Conservation (phyloP, 2,797 vertebrate genomes). For the Sylvilagus floridanus region DNA sequence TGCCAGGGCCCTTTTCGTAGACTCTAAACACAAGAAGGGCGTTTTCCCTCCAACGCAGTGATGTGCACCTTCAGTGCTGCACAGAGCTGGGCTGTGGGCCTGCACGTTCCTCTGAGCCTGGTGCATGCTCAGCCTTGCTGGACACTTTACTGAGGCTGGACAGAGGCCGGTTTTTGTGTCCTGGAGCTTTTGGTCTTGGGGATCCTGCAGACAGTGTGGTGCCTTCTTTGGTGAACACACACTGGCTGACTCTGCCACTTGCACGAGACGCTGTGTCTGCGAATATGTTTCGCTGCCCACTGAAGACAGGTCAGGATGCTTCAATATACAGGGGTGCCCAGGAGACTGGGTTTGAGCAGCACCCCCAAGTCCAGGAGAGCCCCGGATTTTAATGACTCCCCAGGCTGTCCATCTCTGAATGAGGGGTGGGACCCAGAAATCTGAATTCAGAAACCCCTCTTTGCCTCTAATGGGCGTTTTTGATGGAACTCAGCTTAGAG, state of each 20-base stretch:
- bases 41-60: rapidly evolving
- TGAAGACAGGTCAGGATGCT: neutral
- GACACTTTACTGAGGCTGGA: neutral
- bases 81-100: neutral
- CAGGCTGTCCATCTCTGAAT: neutral
- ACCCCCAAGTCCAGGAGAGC: neutral
- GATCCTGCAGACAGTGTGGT: rapidly evolving
- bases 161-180: neutral
- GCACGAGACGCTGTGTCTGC: neutral
- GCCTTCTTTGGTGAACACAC: neutral
- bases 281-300: neutral
- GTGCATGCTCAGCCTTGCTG: neutral
- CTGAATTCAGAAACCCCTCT: neutral
- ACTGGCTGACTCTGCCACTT: neutral
- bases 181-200: neutral
- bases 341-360: neutral
- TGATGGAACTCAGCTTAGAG: neutral
- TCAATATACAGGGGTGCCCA: neutral
- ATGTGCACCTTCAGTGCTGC: rapidly evolving
- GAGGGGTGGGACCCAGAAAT: neutral
- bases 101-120: neutral
- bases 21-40: neutral
- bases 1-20: neutral
- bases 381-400: neutral
- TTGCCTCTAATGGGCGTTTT: neutral